Evolutionary conservation across 2,797 vertebrate species (phyloP).

Genomic region (Crossoptilon crossoptilon): DNA sequence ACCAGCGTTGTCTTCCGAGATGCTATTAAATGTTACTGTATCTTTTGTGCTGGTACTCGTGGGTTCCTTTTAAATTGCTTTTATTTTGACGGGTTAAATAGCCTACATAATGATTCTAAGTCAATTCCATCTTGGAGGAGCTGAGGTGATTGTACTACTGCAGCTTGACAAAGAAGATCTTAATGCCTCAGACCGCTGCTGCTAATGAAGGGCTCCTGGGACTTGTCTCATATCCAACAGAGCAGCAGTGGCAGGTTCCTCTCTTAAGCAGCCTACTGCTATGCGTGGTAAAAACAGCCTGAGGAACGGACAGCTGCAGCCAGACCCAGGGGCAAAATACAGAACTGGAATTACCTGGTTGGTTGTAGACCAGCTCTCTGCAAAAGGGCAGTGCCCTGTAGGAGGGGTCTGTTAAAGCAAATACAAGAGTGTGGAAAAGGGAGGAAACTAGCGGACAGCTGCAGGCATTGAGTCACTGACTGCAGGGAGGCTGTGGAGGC

Average conservation of each 20-base stretch:
- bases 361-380: not conserved
- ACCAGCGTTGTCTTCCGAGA: constrained; percentile 67
- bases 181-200: constrained; percentile 13
- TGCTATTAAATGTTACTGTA: constrained; percentile 81
- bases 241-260: not conserved
- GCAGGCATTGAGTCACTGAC: not conserved
- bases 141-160: not conserved
- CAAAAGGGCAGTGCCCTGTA: not conserved
- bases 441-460: not conserved
- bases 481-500: not conserved
- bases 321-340: not conserved
- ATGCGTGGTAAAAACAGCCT: accelerated
- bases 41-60: not conserved
- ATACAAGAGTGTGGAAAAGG: not conserved
- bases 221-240: not conserved
- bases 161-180: constrained; percentile 31
- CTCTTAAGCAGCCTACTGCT: not conserved
- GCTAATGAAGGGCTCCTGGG: not conserved
- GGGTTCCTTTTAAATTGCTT: constrained; percentile 29
- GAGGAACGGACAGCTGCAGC: not conserved
- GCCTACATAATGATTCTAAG: not conserved
- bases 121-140: constrained; percentile 19
- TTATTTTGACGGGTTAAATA: constrained; percentile 59
- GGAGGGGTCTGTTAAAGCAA: not conserved
- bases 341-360: not conserved